Base-by-base conservation (phyloP, 2,113 vertebrate species). In the Myiagra hebetior region DNA sequence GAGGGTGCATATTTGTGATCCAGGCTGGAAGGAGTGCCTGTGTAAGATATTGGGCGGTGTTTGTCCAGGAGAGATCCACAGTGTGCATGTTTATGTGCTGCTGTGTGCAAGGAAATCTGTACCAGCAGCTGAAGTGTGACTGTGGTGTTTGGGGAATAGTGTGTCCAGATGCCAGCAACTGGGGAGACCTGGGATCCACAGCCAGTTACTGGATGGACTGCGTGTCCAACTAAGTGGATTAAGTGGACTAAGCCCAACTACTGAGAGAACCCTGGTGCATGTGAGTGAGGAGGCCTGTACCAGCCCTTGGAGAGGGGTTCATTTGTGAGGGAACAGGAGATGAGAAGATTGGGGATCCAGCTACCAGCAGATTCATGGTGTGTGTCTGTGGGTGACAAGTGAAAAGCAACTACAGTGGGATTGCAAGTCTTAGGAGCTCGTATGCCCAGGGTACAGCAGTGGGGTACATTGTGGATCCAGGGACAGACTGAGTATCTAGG, bases 201-300 rank as follows among this genome's bases (percentile, higher is more conserved):
- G 35, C 4, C 28, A 20, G 15, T 60, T 85, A 76, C 26, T 37
- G 26, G 37, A 26, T 11, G 7, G 41, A 56, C 13, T 35, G 37
- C 0, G 0, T 23, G 19, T 41, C 57, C 37, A 37, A 37, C 37
- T 37, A 37, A 37, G 37, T 37, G 37, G 37, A 37, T 37, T 37
- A 37, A 37, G 37, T 37, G 37, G 37, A 37, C 37, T 72, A 56
- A 89, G 57, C 22, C 16, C 17, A 56, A 5, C 37, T 82, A 37
- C 37, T 41, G 57, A 65, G 69, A 60, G 56, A 50, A 12, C 35
- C 5, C 9, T 18, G 56, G 9, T 5, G 10, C 9, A 4, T 0
- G 3, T n/a, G n/a, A 57, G 22, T 41, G 16, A 69, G 35, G 15
- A 70, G 19, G 37, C 46, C 15, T 77, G 35, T n/a, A 67, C 11